Evolutionary conservation across 2,113 vertebrate species (phyloP).

Genomic region (Dromaius novaehollandiae): DNA sequence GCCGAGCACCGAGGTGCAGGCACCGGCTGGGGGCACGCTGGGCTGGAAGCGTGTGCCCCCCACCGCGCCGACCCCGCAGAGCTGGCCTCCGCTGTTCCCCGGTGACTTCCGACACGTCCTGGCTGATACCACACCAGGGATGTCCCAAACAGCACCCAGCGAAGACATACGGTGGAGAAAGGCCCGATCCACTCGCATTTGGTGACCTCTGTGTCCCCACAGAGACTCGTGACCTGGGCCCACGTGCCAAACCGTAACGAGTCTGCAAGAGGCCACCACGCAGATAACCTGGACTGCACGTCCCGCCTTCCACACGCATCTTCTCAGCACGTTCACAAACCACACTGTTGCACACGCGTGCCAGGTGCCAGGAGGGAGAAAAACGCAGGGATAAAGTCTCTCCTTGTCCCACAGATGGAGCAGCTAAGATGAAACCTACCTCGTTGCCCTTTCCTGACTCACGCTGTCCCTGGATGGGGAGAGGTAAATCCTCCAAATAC

Average conservation of each 20-base stretch:
- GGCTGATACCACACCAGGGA: not conserved
- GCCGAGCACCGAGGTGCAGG: no score
- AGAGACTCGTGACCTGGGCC: not conserved
- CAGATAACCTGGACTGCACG: not conserved
- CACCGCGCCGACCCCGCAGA: not conserved
- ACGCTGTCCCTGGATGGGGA: not conserved
- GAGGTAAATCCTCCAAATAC: not conserved
- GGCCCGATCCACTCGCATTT: accelerated
- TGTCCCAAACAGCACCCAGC: accelerated
- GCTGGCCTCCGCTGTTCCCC: accelerated
- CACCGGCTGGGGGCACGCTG: no score
- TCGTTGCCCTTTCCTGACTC: not conserved
- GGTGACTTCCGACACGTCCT: not conserved
- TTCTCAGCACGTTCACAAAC: not conserved
- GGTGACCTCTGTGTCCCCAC: not conserved
- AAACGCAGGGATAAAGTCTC: not conserved
- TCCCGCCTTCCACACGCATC: not conserved
- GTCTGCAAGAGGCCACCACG: not conserved
- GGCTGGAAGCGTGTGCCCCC: not conserved
- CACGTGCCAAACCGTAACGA: not conserved
- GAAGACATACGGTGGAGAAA: not conserved
- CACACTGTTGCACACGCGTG: not conserved
- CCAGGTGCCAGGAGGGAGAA: not conserved
- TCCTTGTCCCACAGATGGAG: accelerated
- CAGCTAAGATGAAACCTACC: not conserved